Conservation (phyloP, 2,888 invertebrate genomes). For the Unio pictorum region DNA sequence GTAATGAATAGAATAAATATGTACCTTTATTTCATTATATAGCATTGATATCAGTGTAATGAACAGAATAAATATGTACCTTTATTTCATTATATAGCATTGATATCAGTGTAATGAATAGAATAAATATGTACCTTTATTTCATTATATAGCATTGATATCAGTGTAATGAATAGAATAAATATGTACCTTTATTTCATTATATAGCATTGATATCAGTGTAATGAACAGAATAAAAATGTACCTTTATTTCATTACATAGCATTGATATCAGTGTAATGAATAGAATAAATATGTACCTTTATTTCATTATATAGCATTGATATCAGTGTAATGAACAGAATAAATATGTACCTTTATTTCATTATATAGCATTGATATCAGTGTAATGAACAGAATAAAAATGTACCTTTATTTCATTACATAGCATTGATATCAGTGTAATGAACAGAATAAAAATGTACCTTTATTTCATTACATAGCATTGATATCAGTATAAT, state of each 20-base stretch:
- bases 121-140: constrained; percentile 78
- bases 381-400: too few relatives aligned
- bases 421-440: constrained; percentile 74
- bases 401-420: constrained; percentile 79
- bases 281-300: constrained; percentile 72
- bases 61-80: constrained; percentile 72
- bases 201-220: constrained; percentile 74
- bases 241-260: constrained; percentile 84
- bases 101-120: too few relatives aligned
- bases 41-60: too few relatives aligned
- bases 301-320: constrained; percentile 80
- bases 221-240: neutral
- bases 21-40: constrained; percentile 84
- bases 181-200: constrained; percentile 79
- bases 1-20: neutral
- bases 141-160: constrained; percentile 75
- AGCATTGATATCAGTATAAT: too few relatives aligned
- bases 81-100: constrained; percentile 80
- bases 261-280: too few relatives aligned
- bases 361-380: constrained; percentile 75
- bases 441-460: neutral
- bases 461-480: constrained; percentile 84
- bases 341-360: constrained; percentile 78
- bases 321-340: too few relatives aligned
- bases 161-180: too few relatives aligned